Base-by-base conservation (phyloP, 2,797 vertebrate species). In the Tapera naevia region DNA sequence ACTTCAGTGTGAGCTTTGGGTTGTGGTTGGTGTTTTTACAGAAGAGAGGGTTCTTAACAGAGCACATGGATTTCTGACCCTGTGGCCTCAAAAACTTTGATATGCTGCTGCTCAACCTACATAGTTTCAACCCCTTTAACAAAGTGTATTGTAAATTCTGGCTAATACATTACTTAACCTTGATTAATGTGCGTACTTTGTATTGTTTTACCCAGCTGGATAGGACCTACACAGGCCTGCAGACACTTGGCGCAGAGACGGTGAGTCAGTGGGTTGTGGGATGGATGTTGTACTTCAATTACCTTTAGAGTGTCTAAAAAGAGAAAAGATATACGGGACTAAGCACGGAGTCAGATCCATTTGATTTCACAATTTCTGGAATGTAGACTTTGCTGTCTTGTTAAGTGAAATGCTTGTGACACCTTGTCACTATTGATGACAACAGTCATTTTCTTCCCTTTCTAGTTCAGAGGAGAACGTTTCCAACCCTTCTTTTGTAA, bases 241-340 rank as follows among this genome's bases (percentile, higher is more conserved):
- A 99, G 98, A 99, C 99, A 6, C 98, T 99, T 7, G 99, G 99
- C 2, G 99, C 99, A 76, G 99, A 99, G 98, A 99, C 99, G 93
- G 99, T 99, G 98, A 97, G 96, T 75, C 75, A 71, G 3, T 0
- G 5, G 23, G 18, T 66, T 0, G 0, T 61, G 64, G 72, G 81
- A 11, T 70, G 41, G 64, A 43, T 91, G 61, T 48, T 60, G 37
- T 45, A 12, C 32, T 82, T 64, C 41, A n/a, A 24, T 58, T 88
- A 23, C 39, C 8, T 66, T 75, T 17, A 45, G 62, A n/a, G 6
- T 66, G 12, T 88, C 93, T 51, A 28, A 37, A 64, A 89, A 89
- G 66, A 32, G 25, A 65, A 39, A 61, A 53, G 10, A 11, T 30
- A 14, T 18, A 41, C 1, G 1, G 39, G 19, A 24, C 35, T 70